Evolutionary conservation across 2,797 vertebrate species (phyloP).

Genomic region (Orestias chungarensis): DNA sequence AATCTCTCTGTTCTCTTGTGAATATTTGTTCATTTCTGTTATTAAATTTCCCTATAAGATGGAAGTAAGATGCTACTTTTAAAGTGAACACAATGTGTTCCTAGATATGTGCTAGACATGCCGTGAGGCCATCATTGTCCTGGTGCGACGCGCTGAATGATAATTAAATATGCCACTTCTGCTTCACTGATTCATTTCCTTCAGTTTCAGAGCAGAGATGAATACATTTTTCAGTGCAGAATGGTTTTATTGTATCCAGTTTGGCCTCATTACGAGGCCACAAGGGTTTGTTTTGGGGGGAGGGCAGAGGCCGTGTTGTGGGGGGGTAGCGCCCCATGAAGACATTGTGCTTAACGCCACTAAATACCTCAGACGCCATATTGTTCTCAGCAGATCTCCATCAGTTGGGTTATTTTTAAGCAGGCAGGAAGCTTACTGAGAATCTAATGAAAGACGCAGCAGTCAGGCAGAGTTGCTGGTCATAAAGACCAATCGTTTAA

Average conservation of each 20-base stretch:
- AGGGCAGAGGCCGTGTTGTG: slow-evolving; percentile 52
- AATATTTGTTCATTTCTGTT: neutral
- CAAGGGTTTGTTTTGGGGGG: slow-evolving; percentile 73
- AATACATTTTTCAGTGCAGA: slow-evolving; percentile 86
- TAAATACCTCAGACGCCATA: slow-evolving; percentile 75
- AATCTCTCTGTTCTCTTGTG: neutral
- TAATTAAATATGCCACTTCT: slow-evolving; percentile 95
- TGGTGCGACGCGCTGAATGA: slow-evolving; percentile 86
- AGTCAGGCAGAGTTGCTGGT: slow-evolving; percentile 61
- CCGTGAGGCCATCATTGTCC: slow-evolving; percentile 84
- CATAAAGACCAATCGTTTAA: slow-evolving; percentile 44
- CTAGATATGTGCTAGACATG: slow-evolving; percentile 66
- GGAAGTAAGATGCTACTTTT: slow-evolving; percentile 10
- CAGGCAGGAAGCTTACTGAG: slow-evolving; percentile 57
- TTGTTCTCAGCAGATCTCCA: slow-evolving; percentile 67
- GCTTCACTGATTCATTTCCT: slow-evolving; percentile 90
- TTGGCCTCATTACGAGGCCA: slow-evolving; percentile 84
- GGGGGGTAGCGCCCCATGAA: slow-evolving; percentile 62
- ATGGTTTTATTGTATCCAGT: slow-evolving; percentile 87
- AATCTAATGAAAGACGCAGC: slow-evolving; percentile 65
- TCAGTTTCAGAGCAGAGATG: slow-evolving; percentile 85
- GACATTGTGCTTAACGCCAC: slow-evolving; percentile 80
- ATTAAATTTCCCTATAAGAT: neutral
- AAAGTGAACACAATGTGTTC: slow-evolving; percentile 26
- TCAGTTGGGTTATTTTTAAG: slow-evolving; percentile 57